These are phyloP conservation scores for Hydraecia micacea DNA, from an alignment of 2,888 invertebrate species.

Conservation along the genomic window DNA sequence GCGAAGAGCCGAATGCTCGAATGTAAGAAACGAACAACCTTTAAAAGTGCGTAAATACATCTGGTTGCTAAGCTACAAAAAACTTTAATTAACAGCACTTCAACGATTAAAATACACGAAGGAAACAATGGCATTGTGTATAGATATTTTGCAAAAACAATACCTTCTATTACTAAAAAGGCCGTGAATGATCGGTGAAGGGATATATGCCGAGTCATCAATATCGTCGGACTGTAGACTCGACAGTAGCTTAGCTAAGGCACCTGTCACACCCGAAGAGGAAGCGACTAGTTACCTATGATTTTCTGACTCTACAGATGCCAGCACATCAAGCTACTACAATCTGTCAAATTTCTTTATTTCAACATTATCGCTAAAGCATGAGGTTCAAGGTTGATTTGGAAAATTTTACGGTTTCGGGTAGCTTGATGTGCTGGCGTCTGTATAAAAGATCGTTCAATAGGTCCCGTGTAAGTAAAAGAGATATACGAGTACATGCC, in stretches of 20 bases:
- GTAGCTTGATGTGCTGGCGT: too few relatives aligned
- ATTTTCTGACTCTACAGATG: background rate
- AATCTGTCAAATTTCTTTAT: too few relatives aligned
- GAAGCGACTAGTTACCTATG: background rate
- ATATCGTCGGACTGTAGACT: background rate
- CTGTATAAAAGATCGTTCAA: background rate
- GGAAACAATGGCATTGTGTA: constrained; percentile 23
- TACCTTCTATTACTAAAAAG: background rate
- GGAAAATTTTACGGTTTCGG: too few relatives aligned
- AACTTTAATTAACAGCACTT: background rate
- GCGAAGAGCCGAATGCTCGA: too few relatives aligned
- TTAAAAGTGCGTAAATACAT: background rate
- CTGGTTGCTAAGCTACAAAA: constrained; percentile 1
- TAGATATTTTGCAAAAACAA: background rate
- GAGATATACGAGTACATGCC: background rate
- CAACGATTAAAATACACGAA: constrained; percentile 5
- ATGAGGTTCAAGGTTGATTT: too few relatives aligned
- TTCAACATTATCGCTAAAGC: too few relatives aligned
- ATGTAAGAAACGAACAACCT: background rate
- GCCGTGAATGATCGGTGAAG: constrained; percentile 4
- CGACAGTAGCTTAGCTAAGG: background rate
- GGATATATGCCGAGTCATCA: background rate
- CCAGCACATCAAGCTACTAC: too few relatives aligned
- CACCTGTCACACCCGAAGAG: background rate
- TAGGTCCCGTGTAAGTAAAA: background rate